phyloP scores from a whole-genome alignment of 2,888 invertebrate species.

The Orthonevra nobilis region DNA sequence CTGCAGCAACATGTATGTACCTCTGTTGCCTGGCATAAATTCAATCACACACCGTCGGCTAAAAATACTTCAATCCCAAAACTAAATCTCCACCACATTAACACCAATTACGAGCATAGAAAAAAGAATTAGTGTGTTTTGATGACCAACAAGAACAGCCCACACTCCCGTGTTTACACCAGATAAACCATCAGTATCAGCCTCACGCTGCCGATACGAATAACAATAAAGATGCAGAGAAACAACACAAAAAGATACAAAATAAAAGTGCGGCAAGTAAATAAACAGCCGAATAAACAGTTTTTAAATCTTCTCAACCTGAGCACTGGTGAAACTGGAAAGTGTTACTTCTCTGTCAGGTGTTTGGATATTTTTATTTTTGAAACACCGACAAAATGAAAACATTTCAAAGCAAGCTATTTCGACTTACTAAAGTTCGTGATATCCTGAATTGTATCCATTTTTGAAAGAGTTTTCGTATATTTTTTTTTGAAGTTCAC shows the following conservation, averaged over 20 bases:
- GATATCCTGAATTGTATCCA: constrained; percentile 62
- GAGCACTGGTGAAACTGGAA: constrained; percentile 1
- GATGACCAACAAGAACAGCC: constrained; percentile 37
- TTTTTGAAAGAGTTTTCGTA: background rate
- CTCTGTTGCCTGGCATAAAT: constrained; percentile 20
- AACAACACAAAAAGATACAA: constrained; percentile 42
- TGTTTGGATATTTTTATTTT: background rate
- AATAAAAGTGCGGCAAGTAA: constrained; percentile 42
- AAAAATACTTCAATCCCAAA: constrained; percentile 39
- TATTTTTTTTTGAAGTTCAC: constrained; percentile 2
- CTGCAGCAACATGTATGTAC: constrained; percentile 13
- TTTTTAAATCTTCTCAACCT: constrained; percentile 19
- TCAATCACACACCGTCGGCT: constrained; percentile 6
- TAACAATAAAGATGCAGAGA: constrained; percentile 26
- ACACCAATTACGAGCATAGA: constrained; percentile 44
- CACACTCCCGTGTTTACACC: constrained; percentile 15
- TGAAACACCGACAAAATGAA: background rate
- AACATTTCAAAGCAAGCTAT: background rate
- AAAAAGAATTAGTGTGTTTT: constrained; percentile 31
- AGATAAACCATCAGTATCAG: constrained; percentile 9
- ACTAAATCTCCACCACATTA: constrained; percentile 23
- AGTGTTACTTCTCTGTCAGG: constrained; percentile 14
- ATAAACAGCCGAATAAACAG: constrained; percentile 35
- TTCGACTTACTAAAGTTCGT: constrained; percentile 61
- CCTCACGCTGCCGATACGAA: constrained; percentile 1